Conservation (phyloP, 2,797 vertebrate genomes). For the Petrocephalus sullivani region DNA sequence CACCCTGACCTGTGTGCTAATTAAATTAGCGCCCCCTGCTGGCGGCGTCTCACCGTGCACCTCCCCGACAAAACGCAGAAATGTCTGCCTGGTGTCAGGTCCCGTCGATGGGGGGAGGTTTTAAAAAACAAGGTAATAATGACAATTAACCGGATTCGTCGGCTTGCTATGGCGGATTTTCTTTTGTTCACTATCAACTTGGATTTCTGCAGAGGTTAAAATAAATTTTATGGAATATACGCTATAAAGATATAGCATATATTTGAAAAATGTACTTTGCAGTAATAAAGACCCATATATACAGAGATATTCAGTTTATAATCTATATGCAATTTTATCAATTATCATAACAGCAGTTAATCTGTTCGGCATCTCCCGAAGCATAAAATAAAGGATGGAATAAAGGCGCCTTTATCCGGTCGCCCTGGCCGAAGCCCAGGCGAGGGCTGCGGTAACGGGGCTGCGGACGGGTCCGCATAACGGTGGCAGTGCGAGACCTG, state of each 20-base stretch:
- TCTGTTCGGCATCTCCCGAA: neutral
- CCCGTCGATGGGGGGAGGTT: neutral
- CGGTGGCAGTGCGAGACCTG: neutral
- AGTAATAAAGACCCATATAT: neutral
- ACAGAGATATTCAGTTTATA: neutral
- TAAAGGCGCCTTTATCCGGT: neutral
- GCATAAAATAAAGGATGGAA: neutral
- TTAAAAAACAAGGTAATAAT: neutral
- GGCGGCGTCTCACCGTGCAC: neutral
- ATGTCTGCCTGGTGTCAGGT: neutral
- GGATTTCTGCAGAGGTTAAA: neutral
- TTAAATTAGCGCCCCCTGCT: neutral
- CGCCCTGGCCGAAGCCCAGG: neutral
- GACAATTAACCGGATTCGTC: neutral
- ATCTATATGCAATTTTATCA: neutral
- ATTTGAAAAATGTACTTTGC: neutral
- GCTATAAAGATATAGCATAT: neutral
- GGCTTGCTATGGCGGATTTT: neutral
- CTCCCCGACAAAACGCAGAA: neutral
- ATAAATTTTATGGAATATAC: neutral
- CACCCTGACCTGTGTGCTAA: constrained; percentile 6
- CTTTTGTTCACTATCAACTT: neutral
- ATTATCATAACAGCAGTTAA: neutral
- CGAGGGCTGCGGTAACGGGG: neutral
- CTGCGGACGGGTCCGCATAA: neutral